A percentile compares a stretch with the other conserved stretches of the same genome.
phyloP scores from a whole-genome alignment of 2,113 vertebrate species.

The Phyllopteryx taeniolatus region DNA sequence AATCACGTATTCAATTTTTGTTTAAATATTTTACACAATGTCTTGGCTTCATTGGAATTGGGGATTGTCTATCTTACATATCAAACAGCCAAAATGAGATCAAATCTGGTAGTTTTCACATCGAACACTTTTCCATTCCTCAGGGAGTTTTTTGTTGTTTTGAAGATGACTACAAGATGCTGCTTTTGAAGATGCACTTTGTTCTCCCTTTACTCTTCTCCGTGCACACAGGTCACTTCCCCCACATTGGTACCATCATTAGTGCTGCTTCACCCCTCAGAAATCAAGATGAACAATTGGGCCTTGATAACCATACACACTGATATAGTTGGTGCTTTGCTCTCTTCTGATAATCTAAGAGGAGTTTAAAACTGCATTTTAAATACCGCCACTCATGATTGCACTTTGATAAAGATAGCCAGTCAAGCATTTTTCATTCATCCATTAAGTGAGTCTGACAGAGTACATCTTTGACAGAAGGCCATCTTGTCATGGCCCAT shows the following conservation, averaged over 20 bases:
- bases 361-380: neutral
- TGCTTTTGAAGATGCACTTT: slow-evolving; percentile 7
- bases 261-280: neutral
- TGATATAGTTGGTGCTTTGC: neutral
- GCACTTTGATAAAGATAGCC: neutral
- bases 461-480: neutral
- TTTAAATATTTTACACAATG: too few species aligned
- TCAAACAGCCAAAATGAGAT: slow-evolving; percentile 7
- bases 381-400: neutral
- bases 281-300: slow-evolving; percentile 5
- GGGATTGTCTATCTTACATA: neutral
- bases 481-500: neutral
- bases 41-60: too few species aligned
- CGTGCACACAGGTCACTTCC: neutral
- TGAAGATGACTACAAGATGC: neutral
- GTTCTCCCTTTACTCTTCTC: slow-evolving; percentile 4
- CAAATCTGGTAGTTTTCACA: slow-evolving; percentile 1
- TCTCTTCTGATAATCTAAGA: neutral
- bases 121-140: neutral
- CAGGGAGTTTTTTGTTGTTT: neutral
- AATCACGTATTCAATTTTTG: too few species aligned
- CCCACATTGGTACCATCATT: neutral
- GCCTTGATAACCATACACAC: slow-evolving; percentile 5
- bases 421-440: neutral
- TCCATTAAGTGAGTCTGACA: neutral